Base-by-base conservation (phyloP, 2,113 vertebrate species). In the Agapornis roseicollis region DNA sequence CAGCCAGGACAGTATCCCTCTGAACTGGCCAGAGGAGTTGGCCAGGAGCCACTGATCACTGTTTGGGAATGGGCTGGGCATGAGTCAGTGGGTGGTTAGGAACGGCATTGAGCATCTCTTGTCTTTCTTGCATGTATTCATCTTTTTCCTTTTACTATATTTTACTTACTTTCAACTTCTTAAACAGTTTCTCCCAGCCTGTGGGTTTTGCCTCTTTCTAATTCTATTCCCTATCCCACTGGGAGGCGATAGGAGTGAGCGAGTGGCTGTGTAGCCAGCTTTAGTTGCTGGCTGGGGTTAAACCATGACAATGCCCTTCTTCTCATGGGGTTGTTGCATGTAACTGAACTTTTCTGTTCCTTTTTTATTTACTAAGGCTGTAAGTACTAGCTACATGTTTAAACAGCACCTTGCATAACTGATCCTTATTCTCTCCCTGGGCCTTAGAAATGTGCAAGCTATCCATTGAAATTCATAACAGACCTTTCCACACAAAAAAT, bases 281-380 rank as follows among this genome's bases (percentile, higher is more conserved):
- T 58, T 58, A 35, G 22, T 58, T 58, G 33, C 56, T 58, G 56
- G 33, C 33, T 35, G 9, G 33, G 22, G n/a, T 35, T 58, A 58
- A 58, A 58, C 56, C 13, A 35, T 35, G 33, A 58, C 22, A 16
- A 7, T 24, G 22, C 56, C 7, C 35, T 71, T 5, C 85, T 66
- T 74, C 84, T 78, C 41, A 18, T 1, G 1, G 50, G 17, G 56
- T 22, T 10, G 1, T 70, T 89, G 33, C 0, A 0, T 70, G 42
- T 55, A 17, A 5, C n/a, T 78, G 93, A 93, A 93, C 89, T 82
- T 69, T 39, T 46, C 80, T 85, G 14, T 41, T 69, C 28, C 50
- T 39, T 7, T 64, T 92, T 84, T 89, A 69, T 80, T 92, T 89
- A 87, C 52, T 81, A 41, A 42, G 33, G 8, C 39, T 68, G 9